These are phyloP conservation scores for Tuta absoluta DNA, from an alignment of 2,888 invertebrate genomes.

Conservation along the genomic window DNA sequence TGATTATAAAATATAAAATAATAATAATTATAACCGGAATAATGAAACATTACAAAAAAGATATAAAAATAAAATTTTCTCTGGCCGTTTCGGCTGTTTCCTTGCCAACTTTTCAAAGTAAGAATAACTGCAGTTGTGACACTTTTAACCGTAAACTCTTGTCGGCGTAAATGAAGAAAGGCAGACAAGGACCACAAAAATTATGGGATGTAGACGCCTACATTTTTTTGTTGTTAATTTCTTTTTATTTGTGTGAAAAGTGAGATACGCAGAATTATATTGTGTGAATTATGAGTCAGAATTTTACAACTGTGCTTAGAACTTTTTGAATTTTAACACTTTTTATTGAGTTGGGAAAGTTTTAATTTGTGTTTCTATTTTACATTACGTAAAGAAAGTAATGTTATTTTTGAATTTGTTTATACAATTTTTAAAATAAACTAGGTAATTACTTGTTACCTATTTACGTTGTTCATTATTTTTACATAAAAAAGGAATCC, in stretches of 20 bases:
- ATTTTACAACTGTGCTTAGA: neutral
- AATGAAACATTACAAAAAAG: neutral
- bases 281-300: neutral
- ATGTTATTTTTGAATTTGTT: too few species aligned
- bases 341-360: neutral
- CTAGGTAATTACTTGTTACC: too few species aligned
- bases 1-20: too few species aligned
- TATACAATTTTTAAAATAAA: too few species aligned
- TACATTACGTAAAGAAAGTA: too few species aligned
- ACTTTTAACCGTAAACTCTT: constrained; percentile 10
- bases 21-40: neutral
- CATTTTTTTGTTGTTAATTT: constrained; percentile 11
- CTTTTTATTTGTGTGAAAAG: constrained; percentile 9
- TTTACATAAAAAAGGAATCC: too few species aligned
- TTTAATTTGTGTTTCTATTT: neutral
- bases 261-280: neutral
- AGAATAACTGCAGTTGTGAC: constrained; percentile 17
- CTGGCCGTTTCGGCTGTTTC: neutral
- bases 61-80: neutral
- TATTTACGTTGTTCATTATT: too few species aligned
- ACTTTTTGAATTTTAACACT: constrained; percentile 4
- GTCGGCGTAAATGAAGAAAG: constrained; percentile 12
- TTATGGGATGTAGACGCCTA: neutral
- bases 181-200: neutral
- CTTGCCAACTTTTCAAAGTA: constrained; percentile 6